phyloP scores from a whole-genome alignment of 2,113 vertebrate genomes.

The Rhineura floridana region DNA sequence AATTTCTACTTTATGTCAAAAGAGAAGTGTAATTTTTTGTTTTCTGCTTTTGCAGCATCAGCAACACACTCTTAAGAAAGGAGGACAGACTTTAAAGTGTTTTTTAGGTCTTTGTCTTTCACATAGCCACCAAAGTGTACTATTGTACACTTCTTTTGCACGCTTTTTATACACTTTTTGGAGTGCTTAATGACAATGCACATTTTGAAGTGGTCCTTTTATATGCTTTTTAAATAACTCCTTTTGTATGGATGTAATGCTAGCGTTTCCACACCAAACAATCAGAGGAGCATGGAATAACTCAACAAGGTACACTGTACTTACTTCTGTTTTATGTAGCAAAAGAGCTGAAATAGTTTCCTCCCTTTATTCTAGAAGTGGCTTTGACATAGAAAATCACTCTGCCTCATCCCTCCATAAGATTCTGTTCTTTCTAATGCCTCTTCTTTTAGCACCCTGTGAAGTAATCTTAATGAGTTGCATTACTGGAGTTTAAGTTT shows the following conservation, averaged over 20 bases:
- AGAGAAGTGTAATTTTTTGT: slow-evolving; percentile 19
- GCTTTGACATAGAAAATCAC: slow-evolving; percentile 52
- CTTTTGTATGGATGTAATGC: slow-evolving; percentile 73
- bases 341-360: slow-evolving; percentile 69
- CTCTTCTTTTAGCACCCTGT: slow-evolving; percentile 51
- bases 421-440: slow-evolving; percentile 34
- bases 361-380: slow-evolving; percentile 63
- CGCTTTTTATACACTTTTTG: background rate
- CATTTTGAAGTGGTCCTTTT: slow-evolving; percentile 54
- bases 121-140: slow-evolving; percentile 55
- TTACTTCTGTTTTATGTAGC: slow-evolving; percentile 76
- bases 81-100: slow-evolving; percentile 34
- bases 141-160: slow-evolving; percentile 38
- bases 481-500: slow-evolving; percentile 44
- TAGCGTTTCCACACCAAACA: slow-evolving; percentile 80
- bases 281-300: slow-evolving; percentile 79
- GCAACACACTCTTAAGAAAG: slow-evolving; percentile 34
- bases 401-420: slow-evolving; percentile 26
- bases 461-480: slow-evolving; percentile 41
- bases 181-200: slow-evolving; percentile 49
- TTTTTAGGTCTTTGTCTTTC: slow-evolving; percentile 44
- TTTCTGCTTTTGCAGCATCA: slow-evolving; percentile 15
- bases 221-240: slow-evolving; percentile 71
- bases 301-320: slow-evolving; percentile 77
- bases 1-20: slow-evolving; percentile 42